Base-by-base conservation (phyloP, 2,113 vertebrate genomes). In the Cathartes aura region DNA sequence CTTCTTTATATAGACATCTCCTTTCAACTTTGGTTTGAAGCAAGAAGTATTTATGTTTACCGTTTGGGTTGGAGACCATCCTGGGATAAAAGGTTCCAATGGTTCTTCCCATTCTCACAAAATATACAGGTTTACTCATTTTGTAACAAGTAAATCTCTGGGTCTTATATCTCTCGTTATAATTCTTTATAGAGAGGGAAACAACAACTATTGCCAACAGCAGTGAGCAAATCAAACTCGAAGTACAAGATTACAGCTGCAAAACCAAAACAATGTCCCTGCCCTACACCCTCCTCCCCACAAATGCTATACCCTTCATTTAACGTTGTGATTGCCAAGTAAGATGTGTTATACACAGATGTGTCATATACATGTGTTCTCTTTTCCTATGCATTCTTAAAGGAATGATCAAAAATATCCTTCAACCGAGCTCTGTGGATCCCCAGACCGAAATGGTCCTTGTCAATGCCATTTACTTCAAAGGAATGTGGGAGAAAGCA, bases 331-430 rank as follows among this genome's bases (percentile, higher is more conserved):
- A 89, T 38, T 96, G 40, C 6, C 45, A 78, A 62, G 60, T 38
- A 58, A 87, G 52, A 79, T 29, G 30, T 75, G 17, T 76, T 82
- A 55, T 68, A 68, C 15, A 58, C 5, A 66, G 38, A 47, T 15
- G 11, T 38, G 8, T 64, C 74, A 59, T 21, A 68, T 13, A 67
- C 1, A 26, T n/a, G 6, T 73, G 62, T 27, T 96, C 45, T 95
- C 9, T 89, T 50, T 74, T 71, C 68, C 45, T 58, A 15, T 80
- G 27, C 36, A 24, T 82, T 95, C 34, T 90, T 78, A 58, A 86
- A 99, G 99, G 97, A 93, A 98, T 98, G 63, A 99, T 99, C 84
- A 98, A 98, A 97, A 97, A 98, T 9, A 96, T 99, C 48, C 97
- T 99, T 63, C 98, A 97, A 34, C 91, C 96, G 21, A 98, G 98